Conservation (phyloP, 2,113 vertebrate genomes). For the Hypocryptadius cinnamomeus region DNA sequence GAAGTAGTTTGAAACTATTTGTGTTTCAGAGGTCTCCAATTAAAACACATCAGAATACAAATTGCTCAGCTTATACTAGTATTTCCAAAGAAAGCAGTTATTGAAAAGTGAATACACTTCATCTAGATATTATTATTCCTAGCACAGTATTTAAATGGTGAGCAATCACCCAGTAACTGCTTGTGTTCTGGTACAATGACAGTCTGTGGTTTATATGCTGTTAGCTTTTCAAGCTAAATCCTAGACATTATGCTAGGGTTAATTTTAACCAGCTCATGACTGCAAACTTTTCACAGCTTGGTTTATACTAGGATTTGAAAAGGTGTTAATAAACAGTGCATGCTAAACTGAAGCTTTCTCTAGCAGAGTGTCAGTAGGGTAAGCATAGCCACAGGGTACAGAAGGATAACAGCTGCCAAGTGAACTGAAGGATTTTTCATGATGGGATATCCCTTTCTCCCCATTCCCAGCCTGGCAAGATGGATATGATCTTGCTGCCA, state of each 20-base stretch:
- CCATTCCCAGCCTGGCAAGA: not conserved
- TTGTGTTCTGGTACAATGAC: not conserved
- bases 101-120: not conserved
- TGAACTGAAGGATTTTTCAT: not conserved
- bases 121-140: not conserved
- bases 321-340: slow-evolving; percentile 5
- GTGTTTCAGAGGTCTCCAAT: not conserved
- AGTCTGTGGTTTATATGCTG: not conserved
- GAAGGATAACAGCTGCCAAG: not conserved
- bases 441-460: not conserved
- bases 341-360: not conserved
- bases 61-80: not conserved
- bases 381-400: not conserved
- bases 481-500: not conserved
- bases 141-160: not conserved
- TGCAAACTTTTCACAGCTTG: slow-evolving; percentile 1
- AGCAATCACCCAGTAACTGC: not conserved
- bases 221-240: not conserved
- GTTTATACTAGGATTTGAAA: not conserved
- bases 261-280: slow-evolving; percentile 9
- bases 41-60: not conserved
- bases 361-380: not conserved
- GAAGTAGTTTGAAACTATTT: not conserved
- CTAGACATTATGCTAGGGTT: not conserved
- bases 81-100: not conserved